Evolutionary conservation across 2,113 vertebrate species (phyloP), one percentile per base, ranked within the genome.

Genomic region (Bostrychus sinensis): DNA sequence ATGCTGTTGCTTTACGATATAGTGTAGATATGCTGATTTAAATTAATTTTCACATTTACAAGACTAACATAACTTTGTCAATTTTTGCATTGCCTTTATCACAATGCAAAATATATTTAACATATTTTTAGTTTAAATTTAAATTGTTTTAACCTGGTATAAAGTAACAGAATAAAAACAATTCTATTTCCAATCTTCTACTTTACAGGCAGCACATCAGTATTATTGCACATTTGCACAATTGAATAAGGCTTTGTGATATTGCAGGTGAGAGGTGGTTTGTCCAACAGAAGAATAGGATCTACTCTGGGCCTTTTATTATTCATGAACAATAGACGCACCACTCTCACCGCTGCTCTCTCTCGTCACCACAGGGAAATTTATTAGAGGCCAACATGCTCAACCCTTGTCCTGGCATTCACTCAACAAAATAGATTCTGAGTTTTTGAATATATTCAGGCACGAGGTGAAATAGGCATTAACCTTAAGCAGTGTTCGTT

Each of bases 321-420:
- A 86, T 88, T 88, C 86, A 84, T 88, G 81, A 86, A 72, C 74
- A 17, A 62, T 45, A 80, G 81, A 70, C 13, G 25, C 48, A 8
- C 14, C 14, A 3, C 25, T 9, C 25, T 51, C 48, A 28, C 45
- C 45, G 45, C 45, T 48, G 45, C 45, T 12, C 45, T 48, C 58
- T 73, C 48, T 74, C 78, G 76, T 66, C 78, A 82, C 77, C 78
- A 75, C 69, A 43, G 72, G 66, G 61, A 66, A 62, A 82, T 81
- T 46, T 70, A 72, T 80, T 64, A 63, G 75, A 80, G 75, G 73
- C 58, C 78, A 66, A 64, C 54, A 65, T 48, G 55, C 74, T 51
- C 69, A 67, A 57, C 64, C 77, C 74, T 62, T 64, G 73, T 56
- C 66, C 8, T 56, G 70, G 55, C 36, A 3, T 59, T 13, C 39